phyloP scores from a whole-genome alignment of 2,888 invertebrate genomes.

The Timandra comae region DNA sequence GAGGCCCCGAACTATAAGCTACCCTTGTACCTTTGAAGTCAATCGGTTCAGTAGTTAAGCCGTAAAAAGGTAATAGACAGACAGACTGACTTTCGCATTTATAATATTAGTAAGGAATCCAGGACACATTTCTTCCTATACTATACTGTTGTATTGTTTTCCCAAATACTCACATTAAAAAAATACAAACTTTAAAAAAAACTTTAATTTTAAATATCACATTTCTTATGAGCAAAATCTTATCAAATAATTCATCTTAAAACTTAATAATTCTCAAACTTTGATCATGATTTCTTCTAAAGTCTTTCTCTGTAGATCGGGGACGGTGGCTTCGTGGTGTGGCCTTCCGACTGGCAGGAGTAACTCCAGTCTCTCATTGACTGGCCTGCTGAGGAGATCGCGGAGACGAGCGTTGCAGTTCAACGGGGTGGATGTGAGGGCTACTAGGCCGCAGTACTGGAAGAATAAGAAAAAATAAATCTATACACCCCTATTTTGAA shows the following conservation, averaged over 20 bases:
- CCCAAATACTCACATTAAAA: no score
- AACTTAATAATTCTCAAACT: slow-evolving; percentile 41
- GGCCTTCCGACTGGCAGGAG: slow-evolving; percentile 93
- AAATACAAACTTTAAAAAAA: slow-evolving; percentile 10
- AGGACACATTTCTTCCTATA: no score
- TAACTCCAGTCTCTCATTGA: slow-evolving; percentile 87
- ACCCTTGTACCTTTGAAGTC: no score
- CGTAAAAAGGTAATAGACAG: no score
- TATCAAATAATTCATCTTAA: background rate
- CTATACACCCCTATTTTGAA: no score
- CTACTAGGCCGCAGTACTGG: slow-evolving; percentile 89
- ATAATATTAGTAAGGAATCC: no score
- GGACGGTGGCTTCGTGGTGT: slow-evolving; percentile 84
- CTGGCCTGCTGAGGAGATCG: slow-evolving; percentile 84
- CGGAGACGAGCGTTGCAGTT: slow-evolving; percentile 92
- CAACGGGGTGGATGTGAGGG: slow-evolving; percentile 92
- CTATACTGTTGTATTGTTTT: no score
- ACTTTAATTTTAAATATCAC: background rate
- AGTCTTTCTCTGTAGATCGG: slow-evolving; percentile 83
- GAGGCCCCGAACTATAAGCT: no score
- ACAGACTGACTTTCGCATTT: no score
- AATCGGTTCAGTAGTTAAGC: no score
- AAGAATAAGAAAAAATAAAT: slow-evolving; percentile 27
- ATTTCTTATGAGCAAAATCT: background rate
- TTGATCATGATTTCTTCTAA: slow-evolving; percentile 85